These are phyloP conservation scores for Ceyx melanurus DNA, from an alignment of 2,113 vertebrate genomes.

Conservation along the genomic window DNA sequence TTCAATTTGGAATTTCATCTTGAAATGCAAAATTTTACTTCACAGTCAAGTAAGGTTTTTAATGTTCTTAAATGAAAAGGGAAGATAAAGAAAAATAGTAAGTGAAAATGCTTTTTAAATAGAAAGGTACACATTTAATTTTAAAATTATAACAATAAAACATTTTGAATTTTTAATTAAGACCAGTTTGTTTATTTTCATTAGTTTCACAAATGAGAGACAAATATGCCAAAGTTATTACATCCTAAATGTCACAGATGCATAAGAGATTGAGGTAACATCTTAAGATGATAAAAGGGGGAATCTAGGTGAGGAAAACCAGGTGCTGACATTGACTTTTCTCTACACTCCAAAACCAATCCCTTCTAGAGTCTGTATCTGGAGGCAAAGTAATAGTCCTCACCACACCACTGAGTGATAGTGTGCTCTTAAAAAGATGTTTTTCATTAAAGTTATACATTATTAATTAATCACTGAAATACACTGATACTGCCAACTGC, in stretches of 20 bases:
- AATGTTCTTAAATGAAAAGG: background rate
- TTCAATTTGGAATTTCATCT: background rate
- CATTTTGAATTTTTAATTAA: background rate
- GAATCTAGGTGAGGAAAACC: background rate
- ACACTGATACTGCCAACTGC: background rate
- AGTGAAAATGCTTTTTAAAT: background rate
- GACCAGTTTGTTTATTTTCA: background rate
- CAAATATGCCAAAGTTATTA: background rate
- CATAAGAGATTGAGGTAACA: background rate
- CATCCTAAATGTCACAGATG: background rate
- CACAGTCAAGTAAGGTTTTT: background rate
- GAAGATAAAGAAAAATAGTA: background rate
- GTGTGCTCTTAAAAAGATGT: background rate
- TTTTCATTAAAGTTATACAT: background rate
- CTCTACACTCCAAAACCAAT: background rate
- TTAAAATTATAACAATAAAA: background rate
- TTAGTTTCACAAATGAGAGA: background rate
- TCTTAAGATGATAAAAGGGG: background rate
- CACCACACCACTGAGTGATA: background rate
- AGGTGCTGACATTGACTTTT: background rate
- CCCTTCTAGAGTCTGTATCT: background rate
- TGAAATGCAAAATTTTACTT: background rate
- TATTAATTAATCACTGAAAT: slow-evolving; percentile 37
- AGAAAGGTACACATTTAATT: background rate
- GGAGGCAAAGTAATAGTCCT: background rate